A percentile compares a stretch with the other conserved stretches of the same genome.
Conservation (phyloP, 2,888 invertebrate species). For the Rhagium mordax region DNA sequence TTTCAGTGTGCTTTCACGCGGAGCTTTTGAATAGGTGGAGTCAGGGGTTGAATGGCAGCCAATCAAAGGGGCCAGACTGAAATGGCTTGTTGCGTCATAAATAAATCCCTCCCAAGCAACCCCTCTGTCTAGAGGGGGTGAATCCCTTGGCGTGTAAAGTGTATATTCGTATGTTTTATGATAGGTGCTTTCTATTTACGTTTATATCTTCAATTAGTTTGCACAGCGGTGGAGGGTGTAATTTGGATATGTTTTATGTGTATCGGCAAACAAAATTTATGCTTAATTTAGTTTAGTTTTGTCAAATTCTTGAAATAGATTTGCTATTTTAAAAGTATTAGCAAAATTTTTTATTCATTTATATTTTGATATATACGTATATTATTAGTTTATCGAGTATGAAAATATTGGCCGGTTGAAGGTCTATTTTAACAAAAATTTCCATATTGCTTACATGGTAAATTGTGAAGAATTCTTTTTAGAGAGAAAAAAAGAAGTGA, state of each 20-base stretch:
- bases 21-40: conserved; percentile 61
- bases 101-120: conserved; percentile 60
- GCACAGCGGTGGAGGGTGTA: conserved; percentile 31
- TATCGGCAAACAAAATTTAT: conserved; percentile 15
- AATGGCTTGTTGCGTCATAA: conserved; percentile 65
- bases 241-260: conserved; percentile 31
- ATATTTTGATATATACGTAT: too few relatives aligned
- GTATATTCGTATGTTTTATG: conserved; percentile 52
- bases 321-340: neutral
- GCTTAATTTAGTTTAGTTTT: neutral
- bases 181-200: conserved; percentile 49
- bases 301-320: neutral
- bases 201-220: conserved; percentile 51
- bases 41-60: conserved; percentile 62
- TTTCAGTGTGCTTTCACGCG: conserved; percentile 61
- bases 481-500: too few relatives aligned
- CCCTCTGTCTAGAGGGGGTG: conserved; percentile 39
- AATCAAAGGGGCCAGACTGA: conserved; percentile 61
- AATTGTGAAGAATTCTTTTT: too few relatives aligned
- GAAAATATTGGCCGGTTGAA: too few relatives aligned
- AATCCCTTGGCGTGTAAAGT: conserved; percentile 36
- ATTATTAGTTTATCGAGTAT: too few relatives aligned
- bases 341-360: neutral
- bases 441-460: too few relatives aligned
- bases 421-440: too few relatives aligned